These are phyloP conservation scores for Melieria crassipennis DNA, from an alignment of 2,888 invertebrate genomes.

Conservation along the genomic window DNA sequence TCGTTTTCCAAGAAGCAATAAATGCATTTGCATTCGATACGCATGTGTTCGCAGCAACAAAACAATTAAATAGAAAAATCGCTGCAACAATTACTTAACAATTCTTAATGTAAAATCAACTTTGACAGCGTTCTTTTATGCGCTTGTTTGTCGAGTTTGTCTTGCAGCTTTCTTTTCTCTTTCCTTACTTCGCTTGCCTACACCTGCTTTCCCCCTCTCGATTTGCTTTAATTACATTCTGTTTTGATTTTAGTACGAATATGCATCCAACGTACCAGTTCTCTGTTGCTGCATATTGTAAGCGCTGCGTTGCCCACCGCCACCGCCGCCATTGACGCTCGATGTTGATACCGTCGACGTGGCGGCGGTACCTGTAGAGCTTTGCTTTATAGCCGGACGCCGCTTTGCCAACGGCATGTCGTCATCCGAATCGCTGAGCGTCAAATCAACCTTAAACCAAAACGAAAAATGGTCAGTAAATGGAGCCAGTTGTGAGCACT, in stretches of 20 bases:
- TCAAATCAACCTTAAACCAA: conserved; percentile 71
- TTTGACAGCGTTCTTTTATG: too few species aligned
- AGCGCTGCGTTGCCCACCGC: conserved; percentile 46
- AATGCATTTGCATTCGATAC: neutral
- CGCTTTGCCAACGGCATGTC: conserved; percentile 74
- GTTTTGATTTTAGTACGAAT: conserved; percentile 52
- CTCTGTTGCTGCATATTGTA: conserved; percentile 47
- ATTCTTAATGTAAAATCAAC: too few species aligned
- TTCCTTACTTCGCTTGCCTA: neutral
- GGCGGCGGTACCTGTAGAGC: conserved; percentile 52
- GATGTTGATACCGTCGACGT: conserved; percentile 54
- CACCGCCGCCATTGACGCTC: conserved; percentile 50
- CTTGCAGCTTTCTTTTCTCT: neutral
- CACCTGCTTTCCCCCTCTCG: too few species aligned
- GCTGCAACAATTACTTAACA: too few species aligned
- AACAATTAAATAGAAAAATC: conserved; percentile 35
- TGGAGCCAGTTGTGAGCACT: neutral
- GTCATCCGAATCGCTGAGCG: conserved; percentile 78
- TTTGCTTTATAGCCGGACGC: conserved; percentile 63
- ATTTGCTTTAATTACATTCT: too few species aligned
- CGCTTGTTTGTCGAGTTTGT: neutral
- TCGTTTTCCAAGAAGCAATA: too few species aligned
- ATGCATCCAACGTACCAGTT: conserved; percentile 63
- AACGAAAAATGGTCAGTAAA: neutral
- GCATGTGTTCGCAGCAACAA: conserved; percentile 30